These are phyloP conservation scores for Perdita meconis DNA, from an alignment of 2,888 invertebrate genomes.

Conservation along the genomic window DNA sequence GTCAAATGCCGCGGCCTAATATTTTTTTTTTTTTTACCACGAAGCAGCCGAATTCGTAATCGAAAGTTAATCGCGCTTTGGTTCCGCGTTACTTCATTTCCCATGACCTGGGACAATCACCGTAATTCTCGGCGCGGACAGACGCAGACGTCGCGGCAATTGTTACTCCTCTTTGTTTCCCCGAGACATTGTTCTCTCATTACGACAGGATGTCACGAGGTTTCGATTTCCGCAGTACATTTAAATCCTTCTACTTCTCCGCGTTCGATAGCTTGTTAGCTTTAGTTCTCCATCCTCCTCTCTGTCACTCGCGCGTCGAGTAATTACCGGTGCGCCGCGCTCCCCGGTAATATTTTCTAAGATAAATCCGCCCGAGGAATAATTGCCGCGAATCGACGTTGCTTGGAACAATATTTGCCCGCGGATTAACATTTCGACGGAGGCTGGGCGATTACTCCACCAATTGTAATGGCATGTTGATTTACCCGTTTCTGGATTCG, in stretches of 20 bases:
- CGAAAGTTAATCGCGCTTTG: constrained; percentile 24
- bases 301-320: constrained; percentile 33
- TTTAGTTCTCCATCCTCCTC: constrained; percentile 36
- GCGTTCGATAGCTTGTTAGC: constrained; percentile 61
- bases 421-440: not conserved
- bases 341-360: constrained; percentile 57
- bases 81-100: constrained; percentile 36
- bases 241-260: constrained; percentile 57
- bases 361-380: constrained; percentile 52
- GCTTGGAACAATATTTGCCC: constrained; percentile 16
- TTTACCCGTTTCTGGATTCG: no score
- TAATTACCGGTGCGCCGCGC: constrained; percentile 55
- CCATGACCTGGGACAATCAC: constrained; percentile 26
- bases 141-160: constrained; percentile 49
- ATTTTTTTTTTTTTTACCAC: no score
- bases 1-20: no score
- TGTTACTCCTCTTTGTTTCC: constrained; percentile 58
- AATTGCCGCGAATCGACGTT: constrained; percentile 18
- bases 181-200: constrained; percentile 61
- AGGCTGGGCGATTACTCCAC: not conserved
- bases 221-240: constrained; percentile 65
- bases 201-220: constrained; percentile 54
- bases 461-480: not conserved
- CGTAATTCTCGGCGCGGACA: constrained; percentile 29
- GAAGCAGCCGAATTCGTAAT: not conserved